Conservation (phyloP, 2,888 invertebrate genomes). For the Torymus texanus region DNA sequence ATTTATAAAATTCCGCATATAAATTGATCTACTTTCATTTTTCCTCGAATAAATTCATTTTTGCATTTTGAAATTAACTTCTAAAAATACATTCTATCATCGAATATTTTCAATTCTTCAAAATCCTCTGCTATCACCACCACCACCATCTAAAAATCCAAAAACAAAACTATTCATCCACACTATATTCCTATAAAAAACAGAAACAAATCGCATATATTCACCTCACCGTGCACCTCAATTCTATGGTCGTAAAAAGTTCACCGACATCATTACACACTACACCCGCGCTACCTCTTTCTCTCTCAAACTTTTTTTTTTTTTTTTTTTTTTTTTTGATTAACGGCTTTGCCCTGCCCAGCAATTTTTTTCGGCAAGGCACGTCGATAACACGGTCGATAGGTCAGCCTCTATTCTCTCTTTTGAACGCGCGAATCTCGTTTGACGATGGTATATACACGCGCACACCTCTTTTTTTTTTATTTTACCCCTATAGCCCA, state of each 20-base stretch:
- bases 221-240: too few relatives aligned
- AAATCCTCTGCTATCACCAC: too few relatives aligned
- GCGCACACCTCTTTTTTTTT: not conserved
- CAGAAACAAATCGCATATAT: too few relatives aligned
- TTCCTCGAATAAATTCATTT: too few relatives aligned
- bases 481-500: not conserved
- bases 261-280: not conserved
- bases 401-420: constrained; percentile 11
- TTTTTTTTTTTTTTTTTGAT: not conserved
- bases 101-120: too few relatives aligned
- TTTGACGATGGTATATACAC: constrained; percentile 23
- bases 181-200: too few relatives aligned
- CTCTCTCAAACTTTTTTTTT: not conserved
- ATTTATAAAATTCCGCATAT: too few relatives aligned
- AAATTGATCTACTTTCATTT: too few relatives aligned
- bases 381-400: constrained; percentile 42
- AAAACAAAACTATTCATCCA: too few relatives aligned
- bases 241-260: not conserved
- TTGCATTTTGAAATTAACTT: too few relatives aligned
- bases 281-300: not conserved
- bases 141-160: too few relatives aligned
- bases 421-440: constrained; percentile 19
- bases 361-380: constrained; percentile 18
- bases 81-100: too few relatives aligned
- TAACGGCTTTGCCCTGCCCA: constrained; percentile 16